These are phyloP conservation scores for Sebastes itinus DNA, from an alignment of 2,797 vertebrate genomes.

Conservation along the genomic window DNA sequence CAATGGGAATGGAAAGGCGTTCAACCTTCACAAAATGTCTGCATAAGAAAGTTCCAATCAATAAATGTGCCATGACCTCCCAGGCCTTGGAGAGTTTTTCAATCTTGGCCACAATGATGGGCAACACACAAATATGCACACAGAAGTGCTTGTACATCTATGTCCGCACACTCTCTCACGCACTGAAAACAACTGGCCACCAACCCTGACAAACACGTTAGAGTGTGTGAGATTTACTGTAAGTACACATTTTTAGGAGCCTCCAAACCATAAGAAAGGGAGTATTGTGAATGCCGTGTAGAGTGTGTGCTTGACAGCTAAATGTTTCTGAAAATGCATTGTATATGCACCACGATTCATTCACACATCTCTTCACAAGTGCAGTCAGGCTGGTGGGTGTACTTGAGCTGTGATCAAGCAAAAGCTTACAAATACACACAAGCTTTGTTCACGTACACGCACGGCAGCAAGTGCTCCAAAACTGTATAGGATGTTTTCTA, in stretches of 20 bases:
- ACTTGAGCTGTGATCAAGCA: conserved; percentile 13
- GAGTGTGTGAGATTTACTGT: background rate
- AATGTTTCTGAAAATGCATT: conserved; percentile 9
- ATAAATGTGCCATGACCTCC: conserved; percentile 67
- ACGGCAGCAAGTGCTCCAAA: background rate
- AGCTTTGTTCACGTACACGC: background rate
- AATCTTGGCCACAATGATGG: conserved; percentile 67
- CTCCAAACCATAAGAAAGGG: conserved; percentile 3
- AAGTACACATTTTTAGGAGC: background rate
- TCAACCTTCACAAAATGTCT: conserved; percentile 66
- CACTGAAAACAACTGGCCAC: background rate
- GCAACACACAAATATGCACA: conserved; percentile 49
- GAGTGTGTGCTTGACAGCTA: background rate
- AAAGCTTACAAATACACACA: conserved; percentile 11
- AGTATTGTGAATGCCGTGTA: background rate
- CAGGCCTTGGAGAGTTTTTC: conserved; percentile 64
- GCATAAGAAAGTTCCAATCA: conserved; percentile 71
- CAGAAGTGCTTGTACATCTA: conserved; percentile 1
- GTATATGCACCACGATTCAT: conserved; percentile 11
- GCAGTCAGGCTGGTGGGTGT: conserved; percentile 21
- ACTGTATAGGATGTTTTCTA: background rate
- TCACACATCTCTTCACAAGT: conserved; percentile 8
- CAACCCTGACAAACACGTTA: background rate
- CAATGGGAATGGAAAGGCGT: conserved; percentile 52
- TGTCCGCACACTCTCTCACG: conserved; percentile 1